These are phyloP conservation scores for Vulpes vulpes DNA, from an alignment of 2,113 vertebrate genomes.

Conservation along the genomic window DNA sequence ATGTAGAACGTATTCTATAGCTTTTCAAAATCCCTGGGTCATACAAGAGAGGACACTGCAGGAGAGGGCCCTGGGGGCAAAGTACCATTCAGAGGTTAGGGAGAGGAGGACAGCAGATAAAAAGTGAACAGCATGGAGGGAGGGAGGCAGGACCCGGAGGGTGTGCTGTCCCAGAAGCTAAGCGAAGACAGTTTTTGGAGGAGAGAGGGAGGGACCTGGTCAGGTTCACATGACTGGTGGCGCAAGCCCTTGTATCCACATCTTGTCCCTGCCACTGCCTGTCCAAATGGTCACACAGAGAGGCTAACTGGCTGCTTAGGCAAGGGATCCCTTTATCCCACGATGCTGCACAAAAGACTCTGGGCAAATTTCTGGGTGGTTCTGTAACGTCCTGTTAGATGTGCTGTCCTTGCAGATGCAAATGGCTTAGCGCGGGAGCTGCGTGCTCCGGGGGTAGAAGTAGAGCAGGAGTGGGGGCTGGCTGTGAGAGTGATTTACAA, in stretches of 20 bases:
- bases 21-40: not conserved
- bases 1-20: not conserved
- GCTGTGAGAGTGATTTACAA: not conserved
- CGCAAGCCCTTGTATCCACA: not conserved
- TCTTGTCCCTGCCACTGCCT: not conserved
- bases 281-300: no score
- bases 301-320: not conserved
- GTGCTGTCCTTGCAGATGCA: not conserved
- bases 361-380: not conserved
- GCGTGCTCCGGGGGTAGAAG: not conserved
- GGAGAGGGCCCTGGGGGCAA: not conserved
- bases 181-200: not conserved
- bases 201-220: not conserved
- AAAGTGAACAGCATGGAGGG: not conserved
- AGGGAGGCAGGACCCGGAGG: not conserved
- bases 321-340: not conserved
- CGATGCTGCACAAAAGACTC: not conserved
- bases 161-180: not conserved
- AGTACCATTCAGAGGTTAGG: not conserved
- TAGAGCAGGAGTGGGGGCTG: not conserved
- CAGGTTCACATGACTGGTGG: not conserved
- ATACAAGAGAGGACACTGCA: not conserved
- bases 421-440: not conserved
- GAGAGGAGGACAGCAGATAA: not conserved
- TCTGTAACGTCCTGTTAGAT: not conserved